These are phyloP conservation scores for Anguilla obscura DNA, from an alignment of 2,797 vertebrate genomes.

Conservation along the genomic window DNA sequence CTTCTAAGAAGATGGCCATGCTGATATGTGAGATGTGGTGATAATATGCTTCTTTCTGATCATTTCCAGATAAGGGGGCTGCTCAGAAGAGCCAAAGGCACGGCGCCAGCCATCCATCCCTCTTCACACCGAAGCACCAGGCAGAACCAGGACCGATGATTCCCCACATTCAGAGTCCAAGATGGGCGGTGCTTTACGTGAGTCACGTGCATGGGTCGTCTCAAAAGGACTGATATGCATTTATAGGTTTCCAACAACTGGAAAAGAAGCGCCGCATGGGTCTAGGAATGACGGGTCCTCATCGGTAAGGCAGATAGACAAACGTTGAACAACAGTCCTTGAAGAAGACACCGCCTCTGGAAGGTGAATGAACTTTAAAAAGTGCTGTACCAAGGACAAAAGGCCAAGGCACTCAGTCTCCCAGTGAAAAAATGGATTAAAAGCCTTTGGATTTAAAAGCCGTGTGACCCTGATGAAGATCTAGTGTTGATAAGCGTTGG, in stretches of 20 bases:
- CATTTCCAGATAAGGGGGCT: constrained; percentile 46
- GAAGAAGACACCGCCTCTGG: too few species aligned
- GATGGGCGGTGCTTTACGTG: not conserved
- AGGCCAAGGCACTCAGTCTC: too few species aligned
- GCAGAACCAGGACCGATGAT: not conserved
- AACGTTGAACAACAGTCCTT: too few species aligned
- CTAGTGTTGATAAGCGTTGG: too few species aligned
- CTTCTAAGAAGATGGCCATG: not conserved
- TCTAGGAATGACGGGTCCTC: too few species aligned
- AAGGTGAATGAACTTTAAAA: too few species aligned
- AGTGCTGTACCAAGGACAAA: too few species aligned
- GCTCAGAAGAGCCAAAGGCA: constrained; percentile 56
- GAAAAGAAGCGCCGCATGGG: too few species aligned
- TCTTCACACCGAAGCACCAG: not conserved
- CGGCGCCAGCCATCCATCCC: constrained; percentile 3
- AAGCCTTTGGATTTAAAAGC: too few species aligned
- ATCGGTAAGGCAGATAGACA: too few species aligned
- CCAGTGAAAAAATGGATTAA: too few species aligned
- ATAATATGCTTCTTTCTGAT: not conserved
- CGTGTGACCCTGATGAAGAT: too few species aligned
- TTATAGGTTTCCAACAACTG: not conserved
- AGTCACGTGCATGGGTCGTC: not conserved
- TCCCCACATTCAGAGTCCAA: not conserved
- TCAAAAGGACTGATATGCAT: not conserved
- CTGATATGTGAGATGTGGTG: not conserved